These are phyloP conservation scores for Hoplodrina ambigua DNA, from an alignment of 2,888 invertebrate species.

Conservation along the genomic window DNA sequence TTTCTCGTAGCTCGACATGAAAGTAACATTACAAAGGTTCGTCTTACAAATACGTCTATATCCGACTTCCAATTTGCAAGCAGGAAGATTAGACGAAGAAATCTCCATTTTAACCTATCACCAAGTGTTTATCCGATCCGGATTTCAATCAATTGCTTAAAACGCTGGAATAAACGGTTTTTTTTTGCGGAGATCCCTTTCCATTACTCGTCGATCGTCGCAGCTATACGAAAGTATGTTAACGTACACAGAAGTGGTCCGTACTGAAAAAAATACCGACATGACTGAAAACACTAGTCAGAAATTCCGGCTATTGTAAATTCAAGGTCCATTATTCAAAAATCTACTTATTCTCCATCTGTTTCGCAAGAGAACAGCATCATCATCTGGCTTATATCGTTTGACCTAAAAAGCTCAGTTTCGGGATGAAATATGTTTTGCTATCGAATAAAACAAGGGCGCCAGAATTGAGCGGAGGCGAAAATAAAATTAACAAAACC, in stretches of 20 bases:
- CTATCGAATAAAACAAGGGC: slow-evolving; percentile 76
- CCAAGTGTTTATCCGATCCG: slow-evolving; percentile 67
- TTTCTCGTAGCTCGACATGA: slow-evolving; percentile 38
- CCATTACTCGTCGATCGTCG: slow-evolving; percentile 24
- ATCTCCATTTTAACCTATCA: slow-evolving; percentile 68
- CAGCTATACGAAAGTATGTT: slow-evolving; percentile 41
- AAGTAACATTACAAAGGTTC: slow-evolving; percentile 47
- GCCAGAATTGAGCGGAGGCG: slow-evolving; percentile 57
- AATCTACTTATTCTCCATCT: slow-evolving; percentile 64
- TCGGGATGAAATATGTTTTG: slow-evolving; percentile 81
- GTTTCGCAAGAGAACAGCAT: slow-evolving; percentile 61
- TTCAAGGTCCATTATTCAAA: slow-evolving; percentile 61
- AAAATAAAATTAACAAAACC: slow-evolving; percentile 76
- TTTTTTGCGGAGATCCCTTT: slow-evolving; percentile 53
- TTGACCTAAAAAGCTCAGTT: slow-evolving; percentile 77
- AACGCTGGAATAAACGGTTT: slow-evolving; percentile 73
- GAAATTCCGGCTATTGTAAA: slow-evolving; percentile 43
- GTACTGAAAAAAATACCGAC: slow-evolving; percentile 8
- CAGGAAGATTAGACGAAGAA: slow-evolving; percentile 64
- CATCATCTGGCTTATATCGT: slow-evolving; percentile 59
- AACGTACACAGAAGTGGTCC: slow-evolving; percentile 1
- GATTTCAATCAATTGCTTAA: slow-evolving; percentile 77
- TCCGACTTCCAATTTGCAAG: slow-evolving; percentile 63
- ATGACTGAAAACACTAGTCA: slow-evolving; percentile 10
- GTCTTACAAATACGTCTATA: slow-evolving; percentile 56